Evolutionary conservation across 1,140 invertebrate species (phyloP), one percentile per base, ranked within the genome.

Genomic region (Heliothis virescens): DNA sequence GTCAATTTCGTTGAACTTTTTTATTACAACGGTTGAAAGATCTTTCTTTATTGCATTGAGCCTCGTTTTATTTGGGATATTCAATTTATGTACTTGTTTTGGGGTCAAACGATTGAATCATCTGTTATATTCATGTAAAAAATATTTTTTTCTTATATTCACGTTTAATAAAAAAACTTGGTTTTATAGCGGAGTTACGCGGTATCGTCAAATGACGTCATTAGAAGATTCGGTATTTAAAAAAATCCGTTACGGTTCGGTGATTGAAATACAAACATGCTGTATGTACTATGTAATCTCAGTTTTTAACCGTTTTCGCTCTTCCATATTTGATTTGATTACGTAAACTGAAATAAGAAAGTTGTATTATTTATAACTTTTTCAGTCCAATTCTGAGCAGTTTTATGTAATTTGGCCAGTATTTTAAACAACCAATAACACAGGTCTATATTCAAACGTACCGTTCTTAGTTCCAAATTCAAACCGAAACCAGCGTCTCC

Each of bases 1-100:
- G 3, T 60, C 62, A 47, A 63, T 63, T 63, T 63, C n/a, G n/a
- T 47, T 63, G 5, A 41, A 63, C 29, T 63, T 41, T 63, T 63
- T 63, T 15, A 63, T 63, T 62, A 26, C 29, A 21, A 29, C 59
- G 55, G 55, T 57, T 63, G 60, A 63, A 41, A 63, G 29, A 29
- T 41, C 60, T 16, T 41, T 41, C n/a, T 47, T 63, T 47, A 63
- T 63, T 16, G 29, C 34, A 16, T 60, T n/a, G 29, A 29, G 15
- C 2, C 41, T 63, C 15, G 26, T 41, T 41, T 63, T 63, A 21
- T 60, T 60, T 26, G 1, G 18, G 41, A 41, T 62, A 62, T 34
- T 41, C 12, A 15, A 41, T 34, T 41, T 5, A 47, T 63, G 34
- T 63, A 47, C 41, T 47, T 3, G 7, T 63, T 16, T 63, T 63